phyloP scores from a whole-genome alignment of 2,113 vertebrate species.

The Petromus typicus region DNA sequence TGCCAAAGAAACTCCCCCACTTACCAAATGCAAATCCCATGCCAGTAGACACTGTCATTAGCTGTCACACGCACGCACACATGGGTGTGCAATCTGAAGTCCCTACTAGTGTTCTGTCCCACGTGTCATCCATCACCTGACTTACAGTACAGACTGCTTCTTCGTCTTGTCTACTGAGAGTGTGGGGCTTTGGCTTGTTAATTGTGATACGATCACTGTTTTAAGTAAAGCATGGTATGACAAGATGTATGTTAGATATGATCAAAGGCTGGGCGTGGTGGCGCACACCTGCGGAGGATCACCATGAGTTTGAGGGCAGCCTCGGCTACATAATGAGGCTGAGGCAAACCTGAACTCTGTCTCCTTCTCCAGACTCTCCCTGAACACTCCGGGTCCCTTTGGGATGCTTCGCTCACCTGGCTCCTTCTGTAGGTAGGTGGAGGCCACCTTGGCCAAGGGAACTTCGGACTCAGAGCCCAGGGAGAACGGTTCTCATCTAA shows the following conservation, averaged over 20 bases:
- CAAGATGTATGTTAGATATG: neutral
- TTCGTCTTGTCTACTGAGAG: neutral
- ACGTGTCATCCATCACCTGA: neutral
- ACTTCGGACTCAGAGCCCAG: neutral
- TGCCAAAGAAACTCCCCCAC: neutral
- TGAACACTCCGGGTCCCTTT: neutral
- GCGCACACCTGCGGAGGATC: too few relatives aligned
- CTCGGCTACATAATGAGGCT: too few relatives aligned
- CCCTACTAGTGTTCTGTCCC: neutral
- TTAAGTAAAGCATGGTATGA: neutral
- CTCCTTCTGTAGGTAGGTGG: neutral
- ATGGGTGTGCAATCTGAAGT: neutral
- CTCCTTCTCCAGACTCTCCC: neutral
- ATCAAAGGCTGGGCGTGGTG: neutral
- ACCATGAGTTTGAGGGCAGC: too few relatives aligned
- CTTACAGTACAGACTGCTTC: neutral
- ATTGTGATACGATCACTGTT: neutral
- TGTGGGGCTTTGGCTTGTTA: neutral
- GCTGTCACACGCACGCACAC: fast-evolving
- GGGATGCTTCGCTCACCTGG: neutral
- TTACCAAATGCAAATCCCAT: neutral
- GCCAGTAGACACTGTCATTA: too few relatives aligned
- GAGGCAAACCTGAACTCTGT: neutral
- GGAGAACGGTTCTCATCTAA: neutral
- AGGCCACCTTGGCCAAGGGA: neutral